Evolutionary conservation across 1,140 invertebrate genomes (phyloP), one percentile per base, ranked within the genome.

Genomic region (Papilio polytes): DNA sequence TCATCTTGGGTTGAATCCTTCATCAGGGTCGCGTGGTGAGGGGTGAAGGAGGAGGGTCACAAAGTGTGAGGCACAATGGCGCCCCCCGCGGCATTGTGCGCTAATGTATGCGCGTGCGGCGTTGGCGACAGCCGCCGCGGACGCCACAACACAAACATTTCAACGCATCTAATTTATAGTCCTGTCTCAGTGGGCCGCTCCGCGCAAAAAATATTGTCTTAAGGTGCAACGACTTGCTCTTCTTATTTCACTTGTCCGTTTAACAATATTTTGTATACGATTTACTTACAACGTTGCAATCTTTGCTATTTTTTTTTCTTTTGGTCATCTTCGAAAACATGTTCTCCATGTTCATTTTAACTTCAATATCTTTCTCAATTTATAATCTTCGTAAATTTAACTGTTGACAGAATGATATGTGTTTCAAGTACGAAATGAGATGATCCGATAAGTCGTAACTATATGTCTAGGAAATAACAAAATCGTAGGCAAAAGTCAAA

Each of bases 121-220:
- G 88, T 85, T 88, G 87, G 81, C 90, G 88, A 89, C 90, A 89
- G 86, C 92, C 87, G 85, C 88, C 89, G 74, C 84, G 85, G 51
- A 89, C 88, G 89, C 89, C 87, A 92, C 91, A 93, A 94, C 93
- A 93, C 92, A 94, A 94, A 94, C 93, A 94, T 93, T 94, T 94
- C 93, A 94, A 94, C 93, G 93, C 93, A 92, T 91, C 91, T 93
- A 94, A 94, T 94, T 94, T 94, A 94, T 94, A 85, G 91, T 93
- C 88, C 86, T 92, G 90, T 92, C 88, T 87, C 89, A 85, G 80
- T 81, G 85, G 80, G 82, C 85, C 83, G 89, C 85, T 82, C 76
- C 88, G 82, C 92, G 92, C 90, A 94, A 94, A 94, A 94, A 94
- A 94, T 91, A 88, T 88, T 59, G 53, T 82, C 78, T 94, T 94